These are phyloP conservation scores for Apis cerana DNA, from an alignment of 1,140 invertebrate genomes.

Conservation along the genomic window DNA sequence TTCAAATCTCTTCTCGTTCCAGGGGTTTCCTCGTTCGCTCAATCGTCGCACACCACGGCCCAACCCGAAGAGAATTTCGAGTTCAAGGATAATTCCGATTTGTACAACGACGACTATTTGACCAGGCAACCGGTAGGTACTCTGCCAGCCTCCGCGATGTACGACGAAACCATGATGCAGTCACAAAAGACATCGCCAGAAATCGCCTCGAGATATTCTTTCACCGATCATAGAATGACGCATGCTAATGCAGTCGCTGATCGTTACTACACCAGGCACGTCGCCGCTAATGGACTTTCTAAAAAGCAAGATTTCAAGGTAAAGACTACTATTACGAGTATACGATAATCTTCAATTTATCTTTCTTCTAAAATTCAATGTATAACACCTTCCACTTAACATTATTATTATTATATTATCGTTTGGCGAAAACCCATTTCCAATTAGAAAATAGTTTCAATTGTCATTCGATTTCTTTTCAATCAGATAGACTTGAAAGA, in stretches of 20 bases:
- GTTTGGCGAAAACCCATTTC: not conserved
- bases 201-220: slow-evolving; percentile 74
- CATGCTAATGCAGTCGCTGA: slow-evolving; percentile 72
- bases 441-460: too few species aligned
- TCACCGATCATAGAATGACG: slow-evolving; percentile 71
- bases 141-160: slow-evolving; percentile 78
- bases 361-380: too few species aligned
- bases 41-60: slow-evolving; percentile 74
- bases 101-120: slow-evolving; percentile 77
- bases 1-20: slow-evolving; percentile 63
- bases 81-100: slow-evolving; percentile 83
- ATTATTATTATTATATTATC: too few species aligned
- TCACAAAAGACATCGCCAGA: slow-evolving; percentile 72
- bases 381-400: too few species aligned
- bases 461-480: too few species aligned
- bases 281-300: slow-evolving; percentile 70
- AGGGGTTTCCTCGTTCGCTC: slow-evolving; percentile 81
- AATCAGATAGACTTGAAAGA: too few species aligned
- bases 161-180: slow-evolving; percentile 76
- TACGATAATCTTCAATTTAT: not conserved
- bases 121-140: slow-evolving; percentile 77
- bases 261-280: slow-evolving; percentile 75
- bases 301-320: slow-evolving; percentile 82
- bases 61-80: slow-evolving; percentile 84
- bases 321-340: not conserved